A percentile compares a stretch with the other conserved stretches of the same genome.
phyloP scores from a whole-genome alignment of 2,113 vertebrate species.

The Tretioscincus oriximinensis region DNA sequence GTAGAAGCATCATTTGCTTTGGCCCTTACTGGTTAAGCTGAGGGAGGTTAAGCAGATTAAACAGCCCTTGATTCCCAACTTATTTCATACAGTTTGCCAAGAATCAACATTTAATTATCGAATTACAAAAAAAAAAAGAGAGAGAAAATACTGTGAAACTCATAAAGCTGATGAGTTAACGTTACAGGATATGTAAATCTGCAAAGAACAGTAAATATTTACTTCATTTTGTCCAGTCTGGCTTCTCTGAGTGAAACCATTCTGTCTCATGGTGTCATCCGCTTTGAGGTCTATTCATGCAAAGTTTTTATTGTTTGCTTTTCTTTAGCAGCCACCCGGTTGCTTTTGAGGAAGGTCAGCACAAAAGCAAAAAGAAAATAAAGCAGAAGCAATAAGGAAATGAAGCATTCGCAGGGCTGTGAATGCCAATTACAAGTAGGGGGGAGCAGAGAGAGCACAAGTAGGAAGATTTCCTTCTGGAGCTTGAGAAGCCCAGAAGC shows the following conservation, averaged over 20 bases:
- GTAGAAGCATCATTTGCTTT: neutral
- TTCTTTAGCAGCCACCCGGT: no score
- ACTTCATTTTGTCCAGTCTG: neutral
- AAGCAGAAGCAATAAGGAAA: no score
- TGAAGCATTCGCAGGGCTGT: no score
- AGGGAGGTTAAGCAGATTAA: neutral
- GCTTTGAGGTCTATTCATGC: neutral
- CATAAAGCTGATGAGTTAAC: neutral
- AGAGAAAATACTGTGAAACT: no score
- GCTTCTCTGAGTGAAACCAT: neutral
- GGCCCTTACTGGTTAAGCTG: neutral
- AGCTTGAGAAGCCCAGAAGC: no score
- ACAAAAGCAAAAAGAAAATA: no score
- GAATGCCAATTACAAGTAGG: no score
- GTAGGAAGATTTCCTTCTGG: no score
- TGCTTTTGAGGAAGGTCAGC: no score
- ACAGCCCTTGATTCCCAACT: neutral
- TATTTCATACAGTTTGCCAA: neutral
- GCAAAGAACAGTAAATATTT: neutral
- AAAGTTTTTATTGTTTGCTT: no score
- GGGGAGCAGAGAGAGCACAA: no score
- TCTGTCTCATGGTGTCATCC: neutral
- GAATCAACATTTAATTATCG: neutral
- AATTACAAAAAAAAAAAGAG: neutral
- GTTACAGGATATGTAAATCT: neutral